Conservation (phyloP, 2,113 vertebrate genomes). For the Aspidoscelis tigris region DNA sequence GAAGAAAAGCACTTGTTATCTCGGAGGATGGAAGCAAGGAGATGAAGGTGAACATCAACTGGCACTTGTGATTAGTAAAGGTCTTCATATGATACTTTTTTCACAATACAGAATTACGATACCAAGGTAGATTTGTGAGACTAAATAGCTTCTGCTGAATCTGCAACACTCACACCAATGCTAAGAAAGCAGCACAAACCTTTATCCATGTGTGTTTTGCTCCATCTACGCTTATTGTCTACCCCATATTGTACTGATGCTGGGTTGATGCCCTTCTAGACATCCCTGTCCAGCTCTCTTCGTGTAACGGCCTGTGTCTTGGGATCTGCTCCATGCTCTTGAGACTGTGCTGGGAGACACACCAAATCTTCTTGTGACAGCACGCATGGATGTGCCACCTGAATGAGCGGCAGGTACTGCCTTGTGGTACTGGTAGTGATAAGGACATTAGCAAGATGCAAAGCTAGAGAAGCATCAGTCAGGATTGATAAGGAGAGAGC, state of each 20-base stretch:
- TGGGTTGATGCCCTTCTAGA: too few relatives aligned
- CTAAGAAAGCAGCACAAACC: not conserved
- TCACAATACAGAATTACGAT: constrained; percentile 35
- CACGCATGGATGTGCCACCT: too few relatives aligned
- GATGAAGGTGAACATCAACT: not conserved
- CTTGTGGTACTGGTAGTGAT: too few relatives aligned
- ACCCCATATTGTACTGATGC: not conserved
- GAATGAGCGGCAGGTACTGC: too few relatives aligned
- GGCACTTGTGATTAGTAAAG: not conserved
- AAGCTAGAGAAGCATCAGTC: too few relatives aligned
- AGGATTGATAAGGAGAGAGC: too few relatives aligned
- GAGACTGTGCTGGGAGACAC: too few relatives aligned
- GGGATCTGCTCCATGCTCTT: too few relatives aligned
- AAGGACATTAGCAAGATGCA: too few relatives aligned
- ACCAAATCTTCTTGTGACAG: too few relatives aligned
- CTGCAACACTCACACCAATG: not conserved
- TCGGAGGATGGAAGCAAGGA: constrained; percentile 7
- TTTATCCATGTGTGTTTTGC: not conserved
- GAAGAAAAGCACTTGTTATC: constrained; percentile 21
- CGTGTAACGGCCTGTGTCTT: too few relatives aligned
- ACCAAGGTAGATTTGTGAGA: constrained; percentile 9
- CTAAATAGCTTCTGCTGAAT: not conserved
- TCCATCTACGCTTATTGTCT: not conserved
- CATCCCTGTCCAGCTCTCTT: too few relatives aligned
- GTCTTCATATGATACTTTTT: not conserved